phyloP scores from a whole-genome alignment of 2,797 vertebrate genomes.

The Cheirogaleus major region DNA sequence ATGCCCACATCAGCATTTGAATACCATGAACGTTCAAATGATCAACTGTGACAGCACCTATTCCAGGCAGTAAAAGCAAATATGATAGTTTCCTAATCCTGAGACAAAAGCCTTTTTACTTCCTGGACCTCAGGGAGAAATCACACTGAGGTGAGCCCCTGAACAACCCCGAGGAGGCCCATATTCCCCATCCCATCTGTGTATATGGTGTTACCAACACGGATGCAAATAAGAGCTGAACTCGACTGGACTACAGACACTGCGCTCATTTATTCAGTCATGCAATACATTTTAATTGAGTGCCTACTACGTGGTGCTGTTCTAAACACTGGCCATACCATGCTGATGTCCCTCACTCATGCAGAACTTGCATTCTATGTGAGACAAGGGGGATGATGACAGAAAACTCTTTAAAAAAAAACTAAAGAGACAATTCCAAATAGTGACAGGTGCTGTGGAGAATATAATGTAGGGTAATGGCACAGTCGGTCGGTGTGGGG shows the following conservation, averaged over 20 bases:
- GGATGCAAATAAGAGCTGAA: neutral
- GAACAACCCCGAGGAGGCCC: neutral
- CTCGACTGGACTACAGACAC: neutral
- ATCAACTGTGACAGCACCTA: slow-evolving; percentile 35
- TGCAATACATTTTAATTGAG: neutral
- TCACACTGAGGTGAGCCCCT: neutral
- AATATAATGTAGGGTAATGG: neutral
- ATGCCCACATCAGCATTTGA: slow-evolving; percentile 48
- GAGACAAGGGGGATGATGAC: neutral
- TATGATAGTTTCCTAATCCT: neutral
- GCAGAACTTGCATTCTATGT: neutral
- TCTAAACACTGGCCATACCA: neutral
- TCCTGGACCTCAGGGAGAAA: neutral
- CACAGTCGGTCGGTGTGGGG: neutral
- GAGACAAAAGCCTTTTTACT: slow-evolving; percentile 40
- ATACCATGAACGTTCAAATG: slow-evolving; percentile 51
- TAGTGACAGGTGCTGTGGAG: neutral
- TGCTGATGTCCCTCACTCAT: neutral
- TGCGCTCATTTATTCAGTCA: neutral
- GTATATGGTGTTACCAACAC: neutral
- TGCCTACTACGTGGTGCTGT: neutral
- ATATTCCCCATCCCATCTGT: neutral
- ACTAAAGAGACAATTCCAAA: neutral
- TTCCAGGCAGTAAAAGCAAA: slow-evolving; percentile 47
- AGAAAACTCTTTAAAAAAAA: neutral